A percentile compares a stretch with the other conserved stretches of the same genome.
phyloP scores from a whole-genome alignment of 2,888 invertebrate species.

The Calephelis perditalis region DNA sequence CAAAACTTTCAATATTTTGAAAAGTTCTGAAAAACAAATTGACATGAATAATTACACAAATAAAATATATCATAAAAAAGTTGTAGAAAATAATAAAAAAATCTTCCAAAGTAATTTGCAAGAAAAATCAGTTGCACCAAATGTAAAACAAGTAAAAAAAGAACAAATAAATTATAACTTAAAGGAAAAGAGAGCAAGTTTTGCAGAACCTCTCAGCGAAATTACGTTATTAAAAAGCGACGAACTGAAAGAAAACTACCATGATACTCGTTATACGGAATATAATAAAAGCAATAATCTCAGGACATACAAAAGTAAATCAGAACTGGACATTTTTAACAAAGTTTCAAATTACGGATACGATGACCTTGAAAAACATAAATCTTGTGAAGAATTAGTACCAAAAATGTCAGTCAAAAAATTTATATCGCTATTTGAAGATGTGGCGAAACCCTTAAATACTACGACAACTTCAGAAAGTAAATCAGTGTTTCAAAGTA shows the following conservation, averaged over 20 bases:
- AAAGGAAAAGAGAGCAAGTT: background rate
- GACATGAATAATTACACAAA: background rate
- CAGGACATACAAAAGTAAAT: constrained; percentile 59
- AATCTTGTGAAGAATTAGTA: constrained; percentile 59
- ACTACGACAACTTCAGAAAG: constrained; percentile 31
- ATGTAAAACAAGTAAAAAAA: background rate
- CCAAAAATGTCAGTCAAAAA: constrained; percentile 65
- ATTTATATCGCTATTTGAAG: constrained; percentile 65
- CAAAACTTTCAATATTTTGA: constrained; percentile 23
- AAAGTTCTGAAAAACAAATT: constrained; percentile 25
- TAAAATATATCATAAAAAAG: too few relatives aligned
- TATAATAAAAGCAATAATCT: constrained; percentile 31
- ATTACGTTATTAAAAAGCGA: background rate
- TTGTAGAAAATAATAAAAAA: background rate
- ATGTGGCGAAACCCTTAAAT: constrained; percentile 50
- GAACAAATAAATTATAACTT: background rate
- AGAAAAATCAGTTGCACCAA: background rate
- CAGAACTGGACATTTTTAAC: constrained; percentile 70
- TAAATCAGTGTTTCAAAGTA: constrained; percentile 27
- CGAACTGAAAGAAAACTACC: background rate
- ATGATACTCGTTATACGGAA: background rate
- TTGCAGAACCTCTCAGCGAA: background rate
- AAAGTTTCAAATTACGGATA: constrained; percentile 45
- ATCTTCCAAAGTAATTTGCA: background rate
- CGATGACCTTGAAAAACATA: constrained; percentile 57